Conservation (phyloP, 2,113 vertebrate genomes). For the Ochotona princeps region DNA sequence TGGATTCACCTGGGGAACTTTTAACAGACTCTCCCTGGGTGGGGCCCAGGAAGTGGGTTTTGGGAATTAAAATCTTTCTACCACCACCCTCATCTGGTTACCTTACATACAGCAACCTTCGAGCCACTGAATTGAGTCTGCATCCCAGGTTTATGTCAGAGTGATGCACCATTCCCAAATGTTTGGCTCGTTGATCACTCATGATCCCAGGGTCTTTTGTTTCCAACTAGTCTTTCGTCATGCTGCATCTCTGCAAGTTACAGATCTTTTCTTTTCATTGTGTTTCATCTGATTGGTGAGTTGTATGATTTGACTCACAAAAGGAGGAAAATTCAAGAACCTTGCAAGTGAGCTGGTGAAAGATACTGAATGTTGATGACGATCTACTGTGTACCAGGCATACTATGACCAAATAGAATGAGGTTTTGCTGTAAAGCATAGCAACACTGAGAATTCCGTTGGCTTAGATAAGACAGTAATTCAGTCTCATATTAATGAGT, state of each 20-base stretch:
- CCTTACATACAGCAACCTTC: background rate
- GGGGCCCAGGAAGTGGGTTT: background rate
- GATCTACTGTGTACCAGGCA: background rate
- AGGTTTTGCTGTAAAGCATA: background rate
- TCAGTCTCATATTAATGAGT: background rate
- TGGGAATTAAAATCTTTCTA: background rate
- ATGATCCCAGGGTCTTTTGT: background rate
- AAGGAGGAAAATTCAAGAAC: background rate
- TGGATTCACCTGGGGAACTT: background rate
- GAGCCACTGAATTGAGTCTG: background rate
- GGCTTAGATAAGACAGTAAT: no score
- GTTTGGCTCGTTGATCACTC: background rate
- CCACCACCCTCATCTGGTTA: background rate
- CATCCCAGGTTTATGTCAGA: background rate
- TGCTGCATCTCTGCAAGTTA: background rate
- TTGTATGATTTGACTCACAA: background rate
- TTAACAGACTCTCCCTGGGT: background rate
- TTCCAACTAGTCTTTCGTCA: background rate
- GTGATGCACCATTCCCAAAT: no score
- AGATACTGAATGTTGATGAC: background rate
- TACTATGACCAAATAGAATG: background rate
- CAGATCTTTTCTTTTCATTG: slow-evolving; percentile 20
- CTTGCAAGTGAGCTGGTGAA: background rate
- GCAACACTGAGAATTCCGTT: no score
- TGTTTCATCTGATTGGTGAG: slow-evolving; percentile 25